Percentiles rank a stretch among this genome's conserved stretches.
Evolutionary conservation across 2,888 invertebrate species (phyloP).

Genomic region (Griposia aprilina): DNA sequence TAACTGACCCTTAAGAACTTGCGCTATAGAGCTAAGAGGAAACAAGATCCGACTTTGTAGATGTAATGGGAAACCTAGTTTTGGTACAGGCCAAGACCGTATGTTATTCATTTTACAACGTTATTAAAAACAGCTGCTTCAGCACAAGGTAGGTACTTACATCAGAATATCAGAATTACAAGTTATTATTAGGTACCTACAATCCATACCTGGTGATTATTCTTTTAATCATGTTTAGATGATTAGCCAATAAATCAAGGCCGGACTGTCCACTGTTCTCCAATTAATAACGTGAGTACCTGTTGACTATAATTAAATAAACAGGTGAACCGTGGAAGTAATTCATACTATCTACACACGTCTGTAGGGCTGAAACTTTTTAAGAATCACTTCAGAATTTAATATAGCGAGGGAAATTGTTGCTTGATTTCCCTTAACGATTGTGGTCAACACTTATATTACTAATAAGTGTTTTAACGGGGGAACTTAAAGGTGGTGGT

Average conservation of each 20-base stretch:
- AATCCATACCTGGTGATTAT: background rate
- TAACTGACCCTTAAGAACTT: conserved; percentile 72
- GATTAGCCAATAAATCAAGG: background rate
- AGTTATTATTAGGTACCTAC: background rate
- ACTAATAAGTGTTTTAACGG: background rate
- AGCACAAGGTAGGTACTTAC: background rate
- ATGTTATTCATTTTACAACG: background rate
- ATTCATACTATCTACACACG: too few species aligned
- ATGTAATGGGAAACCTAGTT: background rate
- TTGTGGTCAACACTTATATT: background rate
- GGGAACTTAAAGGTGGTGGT: background rate
- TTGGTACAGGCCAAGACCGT: background rate
- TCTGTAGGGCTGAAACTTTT: background rate
- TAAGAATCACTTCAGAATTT: background rate
- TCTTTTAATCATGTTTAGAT: background rate
- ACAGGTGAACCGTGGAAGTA: background rate
- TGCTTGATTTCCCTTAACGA: background rate
- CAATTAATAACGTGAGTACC: background rate
- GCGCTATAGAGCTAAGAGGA: conserved; percentile 38
- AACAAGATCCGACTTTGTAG: background rate
- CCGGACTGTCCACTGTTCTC: background rate
- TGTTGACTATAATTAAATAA: background rate
- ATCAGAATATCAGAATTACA: background rate
- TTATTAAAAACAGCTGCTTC: background rate
- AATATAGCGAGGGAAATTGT: background rate